Percentiles rank a stretch among this genome's conserved stretches.
phyloP scores from a whole-genome alignment of 2,113 vertebrate species.

The Probosciger aterrimus region DNA sequence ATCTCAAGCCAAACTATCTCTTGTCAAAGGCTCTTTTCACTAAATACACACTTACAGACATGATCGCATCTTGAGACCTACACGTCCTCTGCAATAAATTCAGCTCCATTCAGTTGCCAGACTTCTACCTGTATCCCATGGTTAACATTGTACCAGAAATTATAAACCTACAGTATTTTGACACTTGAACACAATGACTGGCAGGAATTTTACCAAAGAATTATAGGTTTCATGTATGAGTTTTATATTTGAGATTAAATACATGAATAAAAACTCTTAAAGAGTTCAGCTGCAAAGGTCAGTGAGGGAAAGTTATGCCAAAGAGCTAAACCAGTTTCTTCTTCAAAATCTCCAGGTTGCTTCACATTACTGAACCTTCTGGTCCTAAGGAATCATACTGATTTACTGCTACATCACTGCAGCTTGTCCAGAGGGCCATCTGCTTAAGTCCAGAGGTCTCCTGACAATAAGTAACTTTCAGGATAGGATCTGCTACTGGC shows the following conservation, averaged over 20 bases:
- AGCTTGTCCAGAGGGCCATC: not conserved
- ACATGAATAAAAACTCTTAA: not conserved
- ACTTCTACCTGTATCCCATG: not conserved
- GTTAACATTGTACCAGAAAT: not conserved
- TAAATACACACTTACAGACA: not conserved
- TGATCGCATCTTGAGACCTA: not conserved
- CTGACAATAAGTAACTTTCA: not conserved
- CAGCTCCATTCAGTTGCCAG: not conserved
- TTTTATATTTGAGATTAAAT: not conserved
- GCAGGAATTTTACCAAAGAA: not conserved
- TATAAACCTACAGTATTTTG: not conserved
- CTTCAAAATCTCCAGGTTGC: not conserved
- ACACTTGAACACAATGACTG: not conserved
- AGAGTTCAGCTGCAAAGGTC: not conserved
- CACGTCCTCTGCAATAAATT: not conserved
- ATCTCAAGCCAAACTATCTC: not conserved
- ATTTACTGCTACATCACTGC: not conserved
- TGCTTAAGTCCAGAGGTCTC: not conserved
- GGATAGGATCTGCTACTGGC: not conserved
- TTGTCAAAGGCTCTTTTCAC: not conserved
- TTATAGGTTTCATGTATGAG: not conserved
- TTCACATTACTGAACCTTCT: not conserved
- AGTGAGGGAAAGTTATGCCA: not conserved
- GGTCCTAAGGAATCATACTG: not conserved
- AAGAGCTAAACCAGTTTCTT: not conserved